A percentile compares a stretch with the other conserved stretches of the same genome.
These are phyloP conservation scores for Mandrillus leucophaeus DNA, from an alignment of 2,113 vertebrate species.

Conservation along the genomic window DNA sequence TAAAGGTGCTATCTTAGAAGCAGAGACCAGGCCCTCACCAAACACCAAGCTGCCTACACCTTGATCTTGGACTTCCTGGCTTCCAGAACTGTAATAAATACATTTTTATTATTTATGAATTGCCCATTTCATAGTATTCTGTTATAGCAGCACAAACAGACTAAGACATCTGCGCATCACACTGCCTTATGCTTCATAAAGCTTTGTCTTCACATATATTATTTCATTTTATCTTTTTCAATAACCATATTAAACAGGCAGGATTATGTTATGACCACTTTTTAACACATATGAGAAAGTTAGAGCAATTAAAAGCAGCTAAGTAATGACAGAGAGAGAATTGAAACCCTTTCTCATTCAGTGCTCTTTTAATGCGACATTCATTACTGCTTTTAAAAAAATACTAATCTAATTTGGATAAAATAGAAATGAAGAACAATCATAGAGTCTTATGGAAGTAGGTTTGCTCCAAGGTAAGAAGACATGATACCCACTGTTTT, in stretches of 20 bases:
- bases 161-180: neutral
- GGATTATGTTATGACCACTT: neutral
- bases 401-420: conserved; percentile 17
- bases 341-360: conserved; percentile 11
- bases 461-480: neutral
- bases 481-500: neutral
- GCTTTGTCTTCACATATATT: neutral
- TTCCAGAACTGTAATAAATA: neutral
- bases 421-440: conserved; percentile 40
- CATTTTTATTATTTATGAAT: neutral
- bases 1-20: neutral
- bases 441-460: conserved; percentile 15
- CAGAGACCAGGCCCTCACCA: neutral
- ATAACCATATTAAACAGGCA: conserved; percentile 28
- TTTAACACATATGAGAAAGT: conserved; percentile 3
- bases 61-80: neutral
- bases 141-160: neutral
- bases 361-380: conserved; percentile 5
- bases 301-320: conserved; percentile 15
- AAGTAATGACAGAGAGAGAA: conserved; percentile 31
- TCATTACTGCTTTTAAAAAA: neutral
- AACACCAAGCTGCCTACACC: neutral
- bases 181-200: conserved; percentile 6
- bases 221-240: conserved; percentile 45
- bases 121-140: neutral